Base-by-base conservation (phyloP, 2,888 invertebrate genomes). In the Panorpa germanica region DNA sequence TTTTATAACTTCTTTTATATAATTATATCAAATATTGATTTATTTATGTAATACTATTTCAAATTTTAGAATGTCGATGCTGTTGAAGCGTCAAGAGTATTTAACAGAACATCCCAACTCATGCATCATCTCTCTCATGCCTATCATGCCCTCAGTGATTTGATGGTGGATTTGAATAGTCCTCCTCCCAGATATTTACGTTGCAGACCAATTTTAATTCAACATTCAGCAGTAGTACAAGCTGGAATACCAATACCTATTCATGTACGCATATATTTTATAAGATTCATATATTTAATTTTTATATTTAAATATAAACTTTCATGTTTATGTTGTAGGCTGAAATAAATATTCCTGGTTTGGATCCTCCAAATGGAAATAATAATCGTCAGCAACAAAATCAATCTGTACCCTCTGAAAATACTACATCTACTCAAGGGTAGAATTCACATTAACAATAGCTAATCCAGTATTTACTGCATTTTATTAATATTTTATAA, bases 41-140 rank as follows among this genome's bases (percentile, higher is more conserved):
- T n/a, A n/a, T n/a, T n/a, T n/a, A n/a, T n/a, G n/a, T 8, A 20
- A n/a, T 9, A 8, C 22, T 20, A 24, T 10, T 19, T 31, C 30
- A 28, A 4, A 28, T 24, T 35, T 25, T 28, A 47, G 45, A 52
- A 55, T 23, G 50, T 57, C 34, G 57, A 62, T 29, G 52, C 54
- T 4, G 54, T 59, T 25, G 55, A 59, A 37, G 62, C 63, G 4
- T 82, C 83, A 48, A 63, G 67, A 9, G 55, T 72, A 22, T 70
- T 75, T 37, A 74, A 77, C 44, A 59, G 74, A 30, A 73, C 83
- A 1, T 73, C 80, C 0, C 80, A 82, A 48, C 64, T 77, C 14
- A 59, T 88, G 45, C 93, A 93, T 49, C 76, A 71, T 39, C 59
- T 91, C 41, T 71, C 85, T 3, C 93, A 93, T 46, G 78, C 81